phyloP scores from a whole-genome alignment of 2,888 invertebrate species.

The Drosophila subquinaria region DNA sequence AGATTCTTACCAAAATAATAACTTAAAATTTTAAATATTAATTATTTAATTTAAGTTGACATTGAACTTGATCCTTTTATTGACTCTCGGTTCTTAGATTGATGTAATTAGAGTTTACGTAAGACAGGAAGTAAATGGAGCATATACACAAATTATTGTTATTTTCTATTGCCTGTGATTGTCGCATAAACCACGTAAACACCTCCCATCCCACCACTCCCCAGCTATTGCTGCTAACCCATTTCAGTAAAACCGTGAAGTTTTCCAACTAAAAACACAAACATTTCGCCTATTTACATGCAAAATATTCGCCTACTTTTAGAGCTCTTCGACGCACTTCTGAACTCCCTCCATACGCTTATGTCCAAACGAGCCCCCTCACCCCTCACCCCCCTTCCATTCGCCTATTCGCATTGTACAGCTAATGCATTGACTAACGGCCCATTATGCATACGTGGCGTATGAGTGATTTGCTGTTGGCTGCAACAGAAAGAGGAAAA shows the following conservation, averaged over 20 bases:
- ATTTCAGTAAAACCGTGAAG: slow-evolving; percentile 1
- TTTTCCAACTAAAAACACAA: slow-evolving; percentile 30
- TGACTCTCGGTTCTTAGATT: too few species aligned
- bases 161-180: not conserved
- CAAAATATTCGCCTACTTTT: slow-evolving; percentile 48
- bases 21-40: too few species aligned
- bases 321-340: slow-evolving; percentile 27
- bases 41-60: too few species aligned
- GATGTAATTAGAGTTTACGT: not conserved
- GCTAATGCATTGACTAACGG: slow-evolving; percentile 80
- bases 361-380: not conserved
- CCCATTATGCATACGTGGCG: slow-evolving; percentile 60
- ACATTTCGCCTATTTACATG: slow-evolving; percentile 45
- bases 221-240: too few species aligned
- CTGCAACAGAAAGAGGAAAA: slow-evolving; percentile 14
- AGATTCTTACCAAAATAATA: too few species aligned
- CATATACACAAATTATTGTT: slow-evolving; percentile 15
- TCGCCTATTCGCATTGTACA: not conserved
- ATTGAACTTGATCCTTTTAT: too few species aligned
- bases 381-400: not conserved
- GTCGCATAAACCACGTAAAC: not conserved
- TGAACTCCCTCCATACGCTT: not conserved
- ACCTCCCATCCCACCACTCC: not conserved
- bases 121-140: not conserved
- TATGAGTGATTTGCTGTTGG: slow-evolving; percentile 51